A percentile compares a stretch with the other conserved stretches of the same genome.
Conservation (phyloP, 2,888 invertebrate species). For the Eustalomyia histrio region DNA sequence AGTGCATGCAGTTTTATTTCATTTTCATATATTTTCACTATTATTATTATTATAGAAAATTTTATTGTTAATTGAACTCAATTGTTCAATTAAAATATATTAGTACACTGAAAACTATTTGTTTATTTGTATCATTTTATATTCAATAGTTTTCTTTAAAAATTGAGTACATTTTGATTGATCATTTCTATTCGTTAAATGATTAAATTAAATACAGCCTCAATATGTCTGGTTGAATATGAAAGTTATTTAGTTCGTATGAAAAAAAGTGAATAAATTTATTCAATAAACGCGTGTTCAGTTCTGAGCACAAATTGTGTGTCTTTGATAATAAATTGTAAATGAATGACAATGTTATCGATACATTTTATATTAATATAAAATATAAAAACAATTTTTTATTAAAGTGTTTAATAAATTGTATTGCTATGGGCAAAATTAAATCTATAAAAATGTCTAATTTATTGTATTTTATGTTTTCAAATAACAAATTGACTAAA, state of each 20-base stretch:
- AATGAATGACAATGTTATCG: conserved; percentile 37
- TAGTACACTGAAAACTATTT: conserved; percentile 34
- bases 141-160: conserved; percentile 1
- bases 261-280: conserved; percentile 35
- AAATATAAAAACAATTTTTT: conserved; percentile 19
- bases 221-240: conserved; percentile 12
- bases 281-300: conserved; percentile 50
- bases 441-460: neutral
- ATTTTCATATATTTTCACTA: neutral
- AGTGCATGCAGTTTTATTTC: neutral
- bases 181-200: conserved; percentile 41
- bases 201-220: conserved; percentile 40
- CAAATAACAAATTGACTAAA: too few species aligned
- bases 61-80: conserved; percentile 55
- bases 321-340: conserved; percentile 33
- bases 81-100: conserved; percentile 62
- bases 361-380: conserved; percentile 46
- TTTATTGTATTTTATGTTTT: neutral
- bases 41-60: conserved; percentile 10
- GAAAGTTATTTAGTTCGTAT: neutral
- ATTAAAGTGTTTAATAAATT: conserved; percentile 9
- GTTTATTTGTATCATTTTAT: conserved; percentile 14
- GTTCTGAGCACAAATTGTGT: conserved; percentile 30
- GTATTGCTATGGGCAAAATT: neutral
- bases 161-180: conserved; percentile 53